These are phyloP conservation scores for Procambarus virginalis DNA, from an alignment of 1,140 invertebrate genomes.

Conservation along the genomic window DNA sequence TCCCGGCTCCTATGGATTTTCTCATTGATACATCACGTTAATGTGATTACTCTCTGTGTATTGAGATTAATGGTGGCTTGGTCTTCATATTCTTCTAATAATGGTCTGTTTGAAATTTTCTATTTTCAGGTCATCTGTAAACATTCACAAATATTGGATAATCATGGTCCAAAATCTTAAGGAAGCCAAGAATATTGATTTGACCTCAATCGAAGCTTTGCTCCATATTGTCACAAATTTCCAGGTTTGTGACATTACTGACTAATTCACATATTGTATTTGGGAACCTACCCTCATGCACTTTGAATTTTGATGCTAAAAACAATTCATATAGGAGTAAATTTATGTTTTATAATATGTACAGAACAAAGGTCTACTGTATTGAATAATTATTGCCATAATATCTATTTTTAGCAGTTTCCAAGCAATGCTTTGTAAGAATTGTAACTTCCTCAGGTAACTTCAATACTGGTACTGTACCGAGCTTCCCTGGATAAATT, in stretches of 20 bases:
- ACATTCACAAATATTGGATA: conserved; percentile 47
- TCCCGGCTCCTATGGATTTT: too few species aligned
- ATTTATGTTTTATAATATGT: too few species aligned
- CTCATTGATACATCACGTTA: too few species aligned
- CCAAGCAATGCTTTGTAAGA: neutral
- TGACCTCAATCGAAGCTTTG: conserved; percentile 38
- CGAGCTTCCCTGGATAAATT: conserved; percentile 13
- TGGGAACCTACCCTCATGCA: too few species aligned
- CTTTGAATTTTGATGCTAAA: too few species aligned
- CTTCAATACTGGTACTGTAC: conserved; percentile 6
- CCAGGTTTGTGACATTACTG: conserved; percentile 9
- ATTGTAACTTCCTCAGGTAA: conserved; percentile 1
- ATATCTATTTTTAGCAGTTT: too few species aligned
- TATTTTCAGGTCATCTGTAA: conserved; percentile 39
- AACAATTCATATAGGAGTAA: too few species aligned
- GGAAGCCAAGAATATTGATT: conserved; percentile 34
- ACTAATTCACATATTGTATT: too few species aligned
- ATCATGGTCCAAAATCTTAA: conserved; percentile 39
- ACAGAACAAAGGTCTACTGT: too few species aligned
- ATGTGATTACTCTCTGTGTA: too few species aligned
- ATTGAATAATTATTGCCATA: too few species aligned
- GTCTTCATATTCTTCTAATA: neutral
- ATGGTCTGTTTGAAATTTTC: neutral
- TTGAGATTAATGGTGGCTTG: too few species aligned
- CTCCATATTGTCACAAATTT: conserved; percentile 45